Percentiles rank a stretch among this genome's conserved stretches.
These are phyloP conservation scores for Gymnosoma rotundatum DNA, from an alignment of 2,888 invertebrate genomes.

Conservation along the genomic window DNA sequence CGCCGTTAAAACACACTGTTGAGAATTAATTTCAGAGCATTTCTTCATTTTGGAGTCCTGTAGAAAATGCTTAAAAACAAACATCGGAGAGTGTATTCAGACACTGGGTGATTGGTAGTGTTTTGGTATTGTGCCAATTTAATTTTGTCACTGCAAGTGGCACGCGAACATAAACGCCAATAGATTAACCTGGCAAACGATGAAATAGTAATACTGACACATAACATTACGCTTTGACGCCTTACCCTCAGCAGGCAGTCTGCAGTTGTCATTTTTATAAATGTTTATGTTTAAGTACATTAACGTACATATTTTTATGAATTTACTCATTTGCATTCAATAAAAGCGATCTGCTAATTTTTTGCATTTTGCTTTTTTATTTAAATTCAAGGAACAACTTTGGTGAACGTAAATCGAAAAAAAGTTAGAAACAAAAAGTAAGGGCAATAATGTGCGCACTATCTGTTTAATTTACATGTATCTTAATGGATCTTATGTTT, in stretches of 20 bases:
- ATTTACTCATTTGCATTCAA: background rate
- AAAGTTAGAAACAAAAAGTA: no score
- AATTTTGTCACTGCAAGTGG: slow-evolving; percentile 78
- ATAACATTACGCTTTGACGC: slow-evolving; percentile 67
- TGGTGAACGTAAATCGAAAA: no score
- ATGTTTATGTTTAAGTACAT: background rate
- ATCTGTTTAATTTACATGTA: no score
- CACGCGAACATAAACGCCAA: slow-evolving; percentile 69
- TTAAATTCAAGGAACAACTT: no score
- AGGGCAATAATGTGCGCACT: no score
- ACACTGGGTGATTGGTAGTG: slow-evolving; percentile 60
- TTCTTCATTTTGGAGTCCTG: background rate
- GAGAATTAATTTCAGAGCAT: slow-evolving; percentile 31
- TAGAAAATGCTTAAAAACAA: slow-evolving; percentile 15
- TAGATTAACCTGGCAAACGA: slow-evolving; percentile 57
- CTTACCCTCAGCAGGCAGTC: slow-evolving; percentile 66
- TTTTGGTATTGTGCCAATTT: slow-evolving; percentile 80
- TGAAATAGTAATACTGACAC: slow-evolving; percentile 60
- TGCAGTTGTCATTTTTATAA: slow-evolving; percentile 11
- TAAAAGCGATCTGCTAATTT: background rate
- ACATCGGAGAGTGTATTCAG: slow-evolving; percentile 24
- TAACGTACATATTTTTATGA: background rate
- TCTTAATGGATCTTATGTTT: no score
- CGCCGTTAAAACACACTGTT: slow-evolving; percentile 22
- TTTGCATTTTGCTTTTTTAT: no score